Evolutionary conservation across 2,888 invertebrate species (phyloP).

Genomic region (Athalia cordata): DNA sequence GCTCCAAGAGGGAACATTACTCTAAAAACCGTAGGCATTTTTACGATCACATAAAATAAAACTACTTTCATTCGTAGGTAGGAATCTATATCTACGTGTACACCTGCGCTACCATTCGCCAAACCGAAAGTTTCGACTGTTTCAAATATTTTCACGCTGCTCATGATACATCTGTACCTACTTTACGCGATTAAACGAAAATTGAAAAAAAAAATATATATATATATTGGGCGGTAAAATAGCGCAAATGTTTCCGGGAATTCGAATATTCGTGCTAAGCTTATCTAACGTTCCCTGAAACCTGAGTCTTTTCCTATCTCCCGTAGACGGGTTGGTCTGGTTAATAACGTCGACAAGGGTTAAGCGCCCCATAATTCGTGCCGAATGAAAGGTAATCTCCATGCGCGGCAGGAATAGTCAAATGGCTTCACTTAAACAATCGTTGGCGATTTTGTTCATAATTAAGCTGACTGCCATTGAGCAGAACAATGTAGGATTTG

Average conservation of each 20-base stretch:
- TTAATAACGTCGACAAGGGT: constrained; percentile 37
- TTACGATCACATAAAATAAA: constrained; percentile 56
- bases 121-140: not conserved
- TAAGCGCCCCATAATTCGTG: constrained; percentile 39
- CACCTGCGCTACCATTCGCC: not conserved
- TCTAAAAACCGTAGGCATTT: constrained; percentile 47
- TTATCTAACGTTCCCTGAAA: no score
- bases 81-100: not conserved
- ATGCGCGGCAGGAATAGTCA: constrained; percentile 48
- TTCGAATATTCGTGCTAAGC: no score
- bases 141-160: not conserved
- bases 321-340: constrained; percentile 20
- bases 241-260: no score
- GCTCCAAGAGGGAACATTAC: not conserved
- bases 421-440: constrained; percentile 63
- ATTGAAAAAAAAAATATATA: no score
- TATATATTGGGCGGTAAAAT: no score
- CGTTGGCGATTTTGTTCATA: constrained; percentile 63
- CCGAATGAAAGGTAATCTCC: constrained; percentile 41
- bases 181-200: no score
- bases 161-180: not conserved
- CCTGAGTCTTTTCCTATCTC: constrained; percentile 14
- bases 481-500: constrained; percentile 67
- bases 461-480: constrained; percentile 66
- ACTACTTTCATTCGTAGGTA: constrained; percentile 46